Base-by-base conservation (phyloP, 2,113 vertebrate genomes). In the Psephotus haematonotus region DNA sequence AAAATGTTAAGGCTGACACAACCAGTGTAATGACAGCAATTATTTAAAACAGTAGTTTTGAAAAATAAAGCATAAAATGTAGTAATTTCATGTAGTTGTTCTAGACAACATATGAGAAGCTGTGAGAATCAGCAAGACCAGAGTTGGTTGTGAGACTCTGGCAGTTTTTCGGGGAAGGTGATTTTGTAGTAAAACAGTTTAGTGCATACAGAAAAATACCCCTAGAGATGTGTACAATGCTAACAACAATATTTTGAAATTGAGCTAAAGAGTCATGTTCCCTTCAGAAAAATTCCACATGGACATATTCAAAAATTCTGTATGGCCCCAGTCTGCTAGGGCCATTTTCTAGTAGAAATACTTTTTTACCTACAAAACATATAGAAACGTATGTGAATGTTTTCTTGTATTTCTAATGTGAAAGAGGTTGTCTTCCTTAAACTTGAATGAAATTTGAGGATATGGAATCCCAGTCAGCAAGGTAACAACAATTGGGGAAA, bases 191-290 rank as follows among this genome's bases (percentile, higher is more conserved):
- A 84, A 81, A 93, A n/a, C 12, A 6, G 3, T 67, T 83, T 46
- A 55, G 41, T 70, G 31, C 68, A 68, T 92, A 68, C n/a, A 65
- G 57, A 86, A 90, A 93, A 71, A 46, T 63, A 39, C 29, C 70
- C 31, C 49, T 87, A 46, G 86, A 87, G 35, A 59, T 77, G 64
- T 39, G 55, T 71, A 33, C 67, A 67, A 37, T 72, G 70, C 37
- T 90, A 92, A 91, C 49, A 82, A 92, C 53, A 89, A 84, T 92
- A 85, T 87, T 91, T 80, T 89, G 72, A 95, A 92, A 89, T 95
- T 89, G 93, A 82, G 50, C 4, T 82, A 47, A 70, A 79, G 29
- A 27, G 37, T 79, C 10, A 19, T 60, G 6, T 44, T 92, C 55
- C 39, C 19, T 96, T 91, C 83, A 86, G 11, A 8, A 49, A 57